Conservation (phyloP, 1,140 invertebrate species). For the Zeugodacus cucurbitae region DNA sequence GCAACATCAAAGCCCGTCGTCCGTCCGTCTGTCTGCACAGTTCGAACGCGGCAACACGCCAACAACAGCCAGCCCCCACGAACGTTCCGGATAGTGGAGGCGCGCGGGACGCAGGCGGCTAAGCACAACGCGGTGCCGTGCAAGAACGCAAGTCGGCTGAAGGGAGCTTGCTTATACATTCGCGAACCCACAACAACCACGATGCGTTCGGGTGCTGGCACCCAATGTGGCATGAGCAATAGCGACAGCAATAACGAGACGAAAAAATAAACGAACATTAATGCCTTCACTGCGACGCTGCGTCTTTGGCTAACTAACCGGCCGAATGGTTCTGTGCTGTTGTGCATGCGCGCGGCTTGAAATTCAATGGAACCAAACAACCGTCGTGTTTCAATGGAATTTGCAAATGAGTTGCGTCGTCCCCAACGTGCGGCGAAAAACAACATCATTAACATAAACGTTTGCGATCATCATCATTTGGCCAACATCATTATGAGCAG, state of each 20-base stretch:
- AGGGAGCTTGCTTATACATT: not conserved
- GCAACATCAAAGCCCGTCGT: conserved; percentile 60
- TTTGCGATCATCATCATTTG: not conserved
- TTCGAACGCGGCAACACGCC: conserved; percentile 8
- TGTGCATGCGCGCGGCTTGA: conserved; percentile 25
- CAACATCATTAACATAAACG: not conserved
- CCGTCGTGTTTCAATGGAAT: conserved; percentile 64
- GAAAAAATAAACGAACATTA: not conserved
- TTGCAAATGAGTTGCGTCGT: conserved; percentile 63
- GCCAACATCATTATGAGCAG: not conserved
- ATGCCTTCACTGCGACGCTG: not conserved
- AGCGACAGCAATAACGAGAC: not conserved
- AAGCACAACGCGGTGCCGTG: not conserved
- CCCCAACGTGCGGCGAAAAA: not conserved
- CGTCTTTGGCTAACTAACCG: not conserved
- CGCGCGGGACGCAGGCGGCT: not conserved
- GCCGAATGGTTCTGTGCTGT: not conserved
- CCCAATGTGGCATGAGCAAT: conserved; percentile 28
- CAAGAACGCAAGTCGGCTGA: not conserved
- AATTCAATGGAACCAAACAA: conserved; percentile 40
- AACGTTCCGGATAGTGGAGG: not conserved
- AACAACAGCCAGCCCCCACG: not conserved
- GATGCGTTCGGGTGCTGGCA: conserved; percentile 20
- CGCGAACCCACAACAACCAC: not conserved
- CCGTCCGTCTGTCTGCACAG: conserved; percentile 2